Evolutionary conservation across 2,888 invertebrate genomes (phyloP).

Genomic region (Callimorpha dominula): DNA sequence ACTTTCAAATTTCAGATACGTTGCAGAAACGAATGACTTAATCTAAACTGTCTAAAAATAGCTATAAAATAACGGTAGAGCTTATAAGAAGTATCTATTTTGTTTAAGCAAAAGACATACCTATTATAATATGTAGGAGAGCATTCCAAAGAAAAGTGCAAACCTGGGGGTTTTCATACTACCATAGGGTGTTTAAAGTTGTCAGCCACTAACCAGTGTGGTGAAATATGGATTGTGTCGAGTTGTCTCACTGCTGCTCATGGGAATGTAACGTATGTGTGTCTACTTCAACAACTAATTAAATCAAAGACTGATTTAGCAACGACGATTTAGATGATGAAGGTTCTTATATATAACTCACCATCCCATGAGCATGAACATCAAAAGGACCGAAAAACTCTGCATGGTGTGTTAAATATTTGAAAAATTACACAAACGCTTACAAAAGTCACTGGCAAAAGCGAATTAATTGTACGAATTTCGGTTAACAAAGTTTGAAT

Average conservation of each 20-base stretch:
- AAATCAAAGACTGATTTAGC: not conserved
- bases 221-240: not conserved
- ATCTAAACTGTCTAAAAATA: no score
- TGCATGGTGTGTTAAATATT: not conserved
- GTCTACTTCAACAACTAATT: no score
- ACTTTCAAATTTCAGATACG: no score
- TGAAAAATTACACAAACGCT: slow-evolving; percentile 18
- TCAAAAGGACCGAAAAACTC: not conserved
- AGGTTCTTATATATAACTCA: not conserved
- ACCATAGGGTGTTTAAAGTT: not conserved
- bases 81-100: no score
- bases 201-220: not conserved
- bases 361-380: not conserved
- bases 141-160: not conserved
- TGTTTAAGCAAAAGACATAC: no score
- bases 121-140: not conserved
- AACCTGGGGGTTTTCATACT: not conserved
- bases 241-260: no score
- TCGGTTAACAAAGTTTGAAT: slow-evolving; percentile 11
- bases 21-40: no score
- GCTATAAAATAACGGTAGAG: no score
- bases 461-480: slow-evolving; percentile 12
- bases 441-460: slow-evolving; percentile 5
- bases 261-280: no score
- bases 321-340: not conserved